Evolutionary conservation across 1,140 invertebrate species (phyloP).

Genomic region (Caligus rogercresseyi): DNA sequence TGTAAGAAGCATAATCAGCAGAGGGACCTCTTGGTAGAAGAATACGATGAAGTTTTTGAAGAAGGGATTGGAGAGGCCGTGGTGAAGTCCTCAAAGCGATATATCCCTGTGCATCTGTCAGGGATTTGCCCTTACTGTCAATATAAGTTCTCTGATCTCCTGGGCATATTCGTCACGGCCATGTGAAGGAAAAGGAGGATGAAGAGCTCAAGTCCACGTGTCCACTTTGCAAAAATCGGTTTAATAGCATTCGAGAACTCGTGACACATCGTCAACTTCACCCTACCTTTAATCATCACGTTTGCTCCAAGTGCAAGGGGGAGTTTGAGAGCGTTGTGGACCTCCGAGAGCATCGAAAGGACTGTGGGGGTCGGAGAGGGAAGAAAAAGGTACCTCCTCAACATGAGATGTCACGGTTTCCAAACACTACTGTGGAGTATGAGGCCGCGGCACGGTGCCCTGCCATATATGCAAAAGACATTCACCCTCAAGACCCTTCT

Average conservation of each 20-base stretch:
- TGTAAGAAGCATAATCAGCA: constrained; percentile 4
- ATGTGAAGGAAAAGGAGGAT: background rate
- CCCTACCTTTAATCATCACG: constrained; percentile 6
- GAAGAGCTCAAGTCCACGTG: constrained; percentile 1
- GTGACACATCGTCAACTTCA: constrained; percentile 12
- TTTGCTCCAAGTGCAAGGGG: constrained; percentile 2
- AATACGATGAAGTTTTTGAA: background rate
- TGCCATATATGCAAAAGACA: constrained; percentile 13
- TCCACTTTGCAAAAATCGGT: background rate
- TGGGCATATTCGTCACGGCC: constrained; percentile 15
- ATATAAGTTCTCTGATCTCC: constrained; percentile 6
- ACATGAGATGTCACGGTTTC: background rate
- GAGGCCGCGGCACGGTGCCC: constrained; percentile 6
- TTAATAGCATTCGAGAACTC: constrained; percentile 2
- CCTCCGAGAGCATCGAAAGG: constrained; percentile 1
- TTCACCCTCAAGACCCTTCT: constrained; percentile 11
- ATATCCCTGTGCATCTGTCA: constrained; percentile 12
- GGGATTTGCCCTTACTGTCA: constrained; percentile 11
- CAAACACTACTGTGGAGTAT: constrained; percentile 7
- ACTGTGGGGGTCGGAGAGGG: background rate
- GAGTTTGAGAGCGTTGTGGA: constrained; percentile 9
- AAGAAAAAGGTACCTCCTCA: background rate
- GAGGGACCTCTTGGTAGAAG: background rate
- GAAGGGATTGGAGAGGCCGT: background rate
- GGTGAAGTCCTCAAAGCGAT: background rate